Evolutionary conservation across 2,113 vertebrate species (phyloP).

Genomic region (Notechis scutatus): DNA sequence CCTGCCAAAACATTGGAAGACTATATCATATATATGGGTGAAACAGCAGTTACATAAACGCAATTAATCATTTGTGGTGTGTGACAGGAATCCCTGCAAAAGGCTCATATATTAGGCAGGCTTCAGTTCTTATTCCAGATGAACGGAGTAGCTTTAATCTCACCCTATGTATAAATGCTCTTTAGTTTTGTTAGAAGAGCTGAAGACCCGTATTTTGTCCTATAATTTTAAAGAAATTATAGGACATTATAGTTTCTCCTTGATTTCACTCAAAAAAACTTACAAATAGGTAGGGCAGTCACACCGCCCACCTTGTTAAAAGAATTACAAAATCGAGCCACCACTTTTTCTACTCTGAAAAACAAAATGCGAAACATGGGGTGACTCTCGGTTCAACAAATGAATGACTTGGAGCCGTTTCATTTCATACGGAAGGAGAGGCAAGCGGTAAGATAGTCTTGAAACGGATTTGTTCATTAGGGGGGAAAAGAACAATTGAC

Average conservation of each 20-base stretch:
- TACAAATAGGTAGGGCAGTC: background rate
- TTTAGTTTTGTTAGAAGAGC: background rate
- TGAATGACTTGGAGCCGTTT: background rate
- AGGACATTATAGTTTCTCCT: too few species aligned
- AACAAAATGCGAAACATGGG: background rate
- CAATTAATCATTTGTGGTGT: background rate
- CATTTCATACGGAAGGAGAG: background rate
- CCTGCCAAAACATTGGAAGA: background rate
- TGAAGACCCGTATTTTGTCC: background rate
- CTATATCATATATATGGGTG: background rate
- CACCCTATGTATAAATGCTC: too few species aligned
- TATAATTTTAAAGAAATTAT: background rate
- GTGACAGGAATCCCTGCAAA: background rate
- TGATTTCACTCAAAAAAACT: background rate
- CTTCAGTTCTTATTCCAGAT: background rate
- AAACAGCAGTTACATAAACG: background rate
- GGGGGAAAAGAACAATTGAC: too few species aligned
- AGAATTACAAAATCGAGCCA: background rate
- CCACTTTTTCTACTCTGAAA: background rate
- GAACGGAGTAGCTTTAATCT: background rate
- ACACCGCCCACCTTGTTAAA: background rate
- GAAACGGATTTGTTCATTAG: background rate
- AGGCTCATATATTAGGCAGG: background rate
- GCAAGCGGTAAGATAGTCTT: background rate
- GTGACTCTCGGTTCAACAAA: background rate